Evolutionary conservation across 2,888 invertebrate genomes (phyloP), one percentile per base, ranked within the genome.

Genomic region (Acronicta psi): DNA sequence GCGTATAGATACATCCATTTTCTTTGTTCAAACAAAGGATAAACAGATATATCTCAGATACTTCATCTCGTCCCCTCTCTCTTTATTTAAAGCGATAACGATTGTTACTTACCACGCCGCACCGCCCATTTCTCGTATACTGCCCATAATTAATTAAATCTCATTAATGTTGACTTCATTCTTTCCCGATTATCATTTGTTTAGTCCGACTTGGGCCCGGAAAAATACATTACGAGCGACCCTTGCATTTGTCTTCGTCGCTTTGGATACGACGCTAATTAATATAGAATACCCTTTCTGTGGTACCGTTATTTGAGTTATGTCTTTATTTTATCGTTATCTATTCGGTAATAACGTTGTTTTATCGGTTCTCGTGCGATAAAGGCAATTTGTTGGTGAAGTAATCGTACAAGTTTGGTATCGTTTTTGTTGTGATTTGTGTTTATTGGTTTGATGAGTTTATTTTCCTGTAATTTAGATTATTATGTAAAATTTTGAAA

Each of bases 101-200:
- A 55, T 29, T 20, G 42, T 34, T 67, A 56, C 72, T 50, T 74
- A 72, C 69, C 50, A 49, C 59, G 60, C 45, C 20, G 47, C 37
- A 50, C 64, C 64, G 58, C 65, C 71, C 75, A 75, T 73, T 78
- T 73, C 59, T 79, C 77, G 66, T 80, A 81, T 77, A 80, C 75
- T 71, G 69, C 73, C 80, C 76, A 77, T 89, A 90, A 93, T 92
- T 91, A 92, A 93, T 93, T 83, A 86, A 76, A 79, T 79, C 79
- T 88, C 89, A 87, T 92, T 91, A 90, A 85, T 86, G 90, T 74
- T 88, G 92, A 93, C 92, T 94, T 92, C 91, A 93, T 93, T 93
- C 92, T 89, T 91, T 87, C 86, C 89, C 92, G 93, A 93, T 93
- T 93, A 93, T 92, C 93, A 94, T 94, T 93, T 91, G 92, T 93